Percentiles rank a stretch among this genome's conserved stretches.
Conservation (phyloP, 2,797 vertebrate species). For the Sylvilagus floridanus region DNA sequence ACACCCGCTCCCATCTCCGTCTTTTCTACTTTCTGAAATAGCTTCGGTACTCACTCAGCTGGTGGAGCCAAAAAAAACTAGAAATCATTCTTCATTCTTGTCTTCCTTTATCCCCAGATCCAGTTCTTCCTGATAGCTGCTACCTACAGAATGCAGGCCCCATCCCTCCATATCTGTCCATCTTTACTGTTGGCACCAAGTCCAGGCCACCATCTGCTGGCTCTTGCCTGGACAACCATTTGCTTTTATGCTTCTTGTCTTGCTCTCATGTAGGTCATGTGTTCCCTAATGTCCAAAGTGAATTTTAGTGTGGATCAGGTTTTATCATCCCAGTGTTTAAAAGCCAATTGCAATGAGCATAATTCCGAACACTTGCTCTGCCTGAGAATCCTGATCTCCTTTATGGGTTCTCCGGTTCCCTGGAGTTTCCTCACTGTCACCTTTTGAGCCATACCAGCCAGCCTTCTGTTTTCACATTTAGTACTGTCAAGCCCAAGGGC, state of each 20-base stretch:
- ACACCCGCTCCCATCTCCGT: background rate
- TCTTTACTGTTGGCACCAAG: background rate
- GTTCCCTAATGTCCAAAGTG: background rate
- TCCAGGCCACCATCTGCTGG: background rate
- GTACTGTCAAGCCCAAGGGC: background rate
- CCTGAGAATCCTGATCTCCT: background rate
- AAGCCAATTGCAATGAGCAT: background rate
- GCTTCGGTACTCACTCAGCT: background rate
- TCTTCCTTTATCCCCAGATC: background rate
- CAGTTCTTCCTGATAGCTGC: background rate
- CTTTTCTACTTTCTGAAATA: background rate
- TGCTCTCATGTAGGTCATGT: background rate
- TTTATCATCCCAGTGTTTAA: background rate
- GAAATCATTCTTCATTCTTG: background rate
- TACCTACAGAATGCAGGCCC: background rate
- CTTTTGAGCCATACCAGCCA: too few species aligned
- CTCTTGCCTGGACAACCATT: background rate
- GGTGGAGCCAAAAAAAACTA: background rate
- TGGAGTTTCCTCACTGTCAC: background rate
- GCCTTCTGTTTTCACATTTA: background rate
- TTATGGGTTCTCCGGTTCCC: background rate
- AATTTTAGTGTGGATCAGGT: background rate
- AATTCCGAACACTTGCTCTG: background rate
- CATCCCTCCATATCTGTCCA: background rate
- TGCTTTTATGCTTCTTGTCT: background rate